Evolutionary conservation across 2,797 vertebrate genomes (phyloP).

Genomic region (Sphenodon punctatus): DNA sequence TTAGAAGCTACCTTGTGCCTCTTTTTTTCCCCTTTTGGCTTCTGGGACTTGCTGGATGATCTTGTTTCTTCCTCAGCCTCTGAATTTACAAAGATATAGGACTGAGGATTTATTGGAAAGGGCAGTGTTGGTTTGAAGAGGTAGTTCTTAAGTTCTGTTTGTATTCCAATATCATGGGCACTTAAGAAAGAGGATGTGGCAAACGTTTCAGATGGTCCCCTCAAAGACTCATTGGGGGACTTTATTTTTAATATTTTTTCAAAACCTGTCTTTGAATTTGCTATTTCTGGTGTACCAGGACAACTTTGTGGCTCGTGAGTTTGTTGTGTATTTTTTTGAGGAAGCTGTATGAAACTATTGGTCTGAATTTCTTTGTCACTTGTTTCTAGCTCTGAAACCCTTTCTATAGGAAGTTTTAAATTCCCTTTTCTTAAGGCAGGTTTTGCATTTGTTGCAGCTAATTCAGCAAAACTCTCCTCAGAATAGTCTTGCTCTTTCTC

Average conservation of each 20-base stretch:
- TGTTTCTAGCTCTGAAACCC: conserved; percentile 22
- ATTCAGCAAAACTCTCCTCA: conserved; percentile 13
- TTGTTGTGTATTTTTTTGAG: conserved; percentile 36
- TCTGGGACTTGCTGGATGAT: conserved; percentile 12
- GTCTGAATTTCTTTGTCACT: conserved; percentile 39
- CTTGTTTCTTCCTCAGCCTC: conserved; percentile 32
- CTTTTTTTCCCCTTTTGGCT: conserved; percentile 22
- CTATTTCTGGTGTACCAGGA: conserved; percentile 14
- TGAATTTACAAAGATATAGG: conserved; percentile 4
- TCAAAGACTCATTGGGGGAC: not conserved
- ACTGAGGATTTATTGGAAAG: conserved; percentile 8
- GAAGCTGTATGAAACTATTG: not conserved
- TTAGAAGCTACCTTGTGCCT: conserved; percentile 25
- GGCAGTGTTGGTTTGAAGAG: conserved; percentile 13
- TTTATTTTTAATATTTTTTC: conserved; percentile 39
- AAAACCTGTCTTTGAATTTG: conserved; percentile 9
- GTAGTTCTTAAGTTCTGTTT: conserved; percentile 17
- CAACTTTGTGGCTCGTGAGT: not conserved
- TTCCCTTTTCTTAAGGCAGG: conserved; percentile 12
- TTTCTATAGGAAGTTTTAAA: conserved; percentile 8
- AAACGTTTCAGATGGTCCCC: conserved; percentile 5
- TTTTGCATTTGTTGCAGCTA: conserved; percentile 4
- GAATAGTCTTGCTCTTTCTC: not conserved
- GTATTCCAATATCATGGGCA: conserved; percentile 13
- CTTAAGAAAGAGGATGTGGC: not conserved